Percentiles rank a stretch among this genome's conserved stretches.
phyloP scores from a whole-genome alignment of 2,888 invertebrate genomes.

The Melitaea athalia region DNA sequence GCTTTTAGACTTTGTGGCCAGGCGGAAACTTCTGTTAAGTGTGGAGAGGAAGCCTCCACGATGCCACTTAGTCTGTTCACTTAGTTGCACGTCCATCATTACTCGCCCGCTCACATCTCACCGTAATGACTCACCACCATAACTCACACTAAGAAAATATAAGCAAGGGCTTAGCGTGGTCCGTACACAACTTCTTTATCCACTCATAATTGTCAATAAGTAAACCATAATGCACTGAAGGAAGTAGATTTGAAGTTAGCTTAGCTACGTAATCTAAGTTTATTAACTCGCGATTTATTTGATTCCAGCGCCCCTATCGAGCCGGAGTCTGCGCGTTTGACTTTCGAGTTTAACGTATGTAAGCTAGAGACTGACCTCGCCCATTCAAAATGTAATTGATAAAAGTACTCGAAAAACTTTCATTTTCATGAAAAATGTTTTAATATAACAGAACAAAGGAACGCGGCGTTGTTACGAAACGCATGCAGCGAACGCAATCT shows the following conservation, averaged over 20 bases:
- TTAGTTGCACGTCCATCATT: conserved; percentile 72
- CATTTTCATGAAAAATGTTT: conserved; percentile 47
- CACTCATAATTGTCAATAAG: conserved; percentile 40
- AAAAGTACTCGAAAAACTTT: conserved; percentile 43
- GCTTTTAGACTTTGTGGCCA: conserved; percentile 63
- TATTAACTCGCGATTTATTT: conserved; percentile 50
- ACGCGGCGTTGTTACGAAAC: conserved; percentile 47
- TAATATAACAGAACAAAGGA: conserved; percentile 62
- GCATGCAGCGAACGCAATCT: conserved; percentile 57
- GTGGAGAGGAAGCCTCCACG: conserved; percentile 75
- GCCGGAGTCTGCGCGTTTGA: conserved; percentile 49
- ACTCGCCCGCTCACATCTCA: conserved; percentile 70
- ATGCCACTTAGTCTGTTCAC: conserved; percentile 72
- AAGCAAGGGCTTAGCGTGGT: conserved; percentile 42
- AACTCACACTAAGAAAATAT: conserved; percentile 36
- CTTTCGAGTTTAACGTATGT: conserved; percentile 41
- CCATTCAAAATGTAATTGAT: conserved; percentile 54
- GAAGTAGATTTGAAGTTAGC: conserved; percentile 44
- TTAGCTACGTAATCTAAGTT: conserved; percentile 47
- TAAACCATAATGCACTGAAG: conserved; percentile 43
- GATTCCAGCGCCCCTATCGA: conserved; percentile 45
- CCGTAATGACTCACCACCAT: conserved; percentile 66
- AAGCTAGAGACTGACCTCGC: conserved; percentile 57
- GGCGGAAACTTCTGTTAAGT: conserved; percentile 75
- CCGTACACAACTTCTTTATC: conserved; percentile 45